A percentile compares a stretch with the other conserved stretches of the same genome.
Evolutionary conservation across 2,113 vertebrate genomes (phyloP).

Genomic region (Otus sunia): DNA sequence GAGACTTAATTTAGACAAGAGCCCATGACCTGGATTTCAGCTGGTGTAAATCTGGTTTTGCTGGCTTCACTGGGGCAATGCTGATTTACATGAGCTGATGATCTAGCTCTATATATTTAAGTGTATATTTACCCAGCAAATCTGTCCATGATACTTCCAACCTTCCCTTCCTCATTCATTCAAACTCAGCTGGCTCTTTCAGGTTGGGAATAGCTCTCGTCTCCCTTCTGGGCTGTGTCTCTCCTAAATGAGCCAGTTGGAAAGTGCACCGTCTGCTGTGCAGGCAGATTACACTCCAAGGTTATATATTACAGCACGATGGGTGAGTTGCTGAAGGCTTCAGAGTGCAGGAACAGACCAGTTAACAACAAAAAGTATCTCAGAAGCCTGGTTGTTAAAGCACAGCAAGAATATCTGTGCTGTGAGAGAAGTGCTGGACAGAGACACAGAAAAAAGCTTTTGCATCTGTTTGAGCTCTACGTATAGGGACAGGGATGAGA

Average conservation of each 20-base stretch:
- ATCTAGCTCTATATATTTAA: not conserved
- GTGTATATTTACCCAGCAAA: not conserved
- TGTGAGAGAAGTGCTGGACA: constrained; percentile 21
- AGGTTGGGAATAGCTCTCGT: rapidly evolving
- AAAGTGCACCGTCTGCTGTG: not conserved
- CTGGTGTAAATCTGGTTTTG: not conserved
- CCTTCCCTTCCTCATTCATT: not conserved
- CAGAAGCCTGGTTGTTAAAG: not conserved
- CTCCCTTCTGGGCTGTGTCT: not conserved
- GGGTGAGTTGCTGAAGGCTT: not conserved
- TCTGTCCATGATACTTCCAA: not conserved
- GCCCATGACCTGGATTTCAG: not conserved
- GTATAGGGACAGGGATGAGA: not conserved
- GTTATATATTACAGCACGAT: not conserved
- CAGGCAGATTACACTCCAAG: not conserved
- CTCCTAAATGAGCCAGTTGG: not conserved
- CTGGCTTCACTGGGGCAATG: not conserved
- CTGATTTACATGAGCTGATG: not conserved
- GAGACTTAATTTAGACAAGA: not conserved
- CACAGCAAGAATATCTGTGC: not conserved
- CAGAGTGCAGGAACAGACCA: not conserved
- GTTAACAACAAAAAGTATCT: rapidly evolving
- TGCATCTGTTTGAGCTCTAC: not conserved
- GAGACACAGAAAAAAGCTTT: not conserved
- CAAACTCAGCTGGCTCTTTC: not conserved